phyloP scores from a whole-genome alignment of 2,888 invertebrate species.

The Philereme vetulata region DNA sequence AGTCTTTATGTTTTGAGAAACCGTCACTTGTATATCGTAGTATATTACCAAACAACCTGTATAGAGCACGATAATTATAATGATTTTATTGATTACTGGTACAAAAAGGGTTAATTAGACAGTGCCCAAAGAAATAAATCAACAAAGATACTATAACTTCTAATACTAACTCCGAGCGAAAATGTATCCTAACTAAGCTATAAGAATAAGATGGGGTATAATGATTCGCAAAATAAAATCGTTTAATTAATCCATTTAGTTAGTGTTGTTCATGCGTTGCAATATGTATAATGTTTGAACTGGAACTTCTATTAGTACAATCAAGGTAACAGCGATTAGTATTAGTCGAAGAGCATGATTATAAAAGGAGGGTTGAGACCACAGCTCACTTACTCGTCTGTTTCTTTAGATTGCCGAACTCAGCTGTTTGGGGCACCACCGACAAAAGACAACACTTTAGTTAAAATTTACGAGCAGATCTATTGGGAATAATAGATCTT shows the following conservation, averaged over 20 bases:
- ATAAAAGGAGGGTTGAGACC: slow-evolving; percentile 77
- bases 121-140: too few species aligned
- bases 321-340: slow-evolving; percentile 77
- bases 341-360: slow-evolving; percentile 76
- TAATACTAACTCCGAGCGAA: slow-evolving; percentile 31
- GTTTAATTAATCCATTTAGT: slow-evolving; percentile 51
- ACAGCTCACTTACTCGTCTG: slow-evolving; percentile 83
- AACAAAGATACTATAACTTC: too few species aligned
- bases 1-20: too few species aligned
- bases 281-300: slow-evolving; percentile 60
- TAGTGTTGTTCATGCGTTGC: slow-evolving; percentile 71
- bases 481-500: slow-evolving; percentile 9
- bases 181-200: slow-evolving; percentile 50
- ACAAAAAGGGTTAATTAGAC: too few species aligned
- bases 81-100: too few species aligned
- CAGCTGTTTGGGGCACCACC: slow-evolving; percentile 83
- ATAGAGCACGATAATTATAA: neutral
- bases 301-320: slow-evolving; percentile 73
- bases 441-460: slow-evolving; percentile 81
- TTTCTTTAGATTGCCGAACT: slow-evolving; percentile 69
- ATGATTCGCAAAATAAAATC: slow-evolving; percentile 56
- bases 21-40: too few species aligned
- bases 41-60: too few species aligned
- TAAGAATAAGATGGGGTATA: slow-evolving; percentile 30
- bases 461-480: slow-evolving; percentile 54